A percentile compares a stretch with the other conserved stretches of the same genome.
phyloP scores from a whole-genome alignment of 1,140 invertebrate genomes.

The Batillaria attramentaria region DNA sequence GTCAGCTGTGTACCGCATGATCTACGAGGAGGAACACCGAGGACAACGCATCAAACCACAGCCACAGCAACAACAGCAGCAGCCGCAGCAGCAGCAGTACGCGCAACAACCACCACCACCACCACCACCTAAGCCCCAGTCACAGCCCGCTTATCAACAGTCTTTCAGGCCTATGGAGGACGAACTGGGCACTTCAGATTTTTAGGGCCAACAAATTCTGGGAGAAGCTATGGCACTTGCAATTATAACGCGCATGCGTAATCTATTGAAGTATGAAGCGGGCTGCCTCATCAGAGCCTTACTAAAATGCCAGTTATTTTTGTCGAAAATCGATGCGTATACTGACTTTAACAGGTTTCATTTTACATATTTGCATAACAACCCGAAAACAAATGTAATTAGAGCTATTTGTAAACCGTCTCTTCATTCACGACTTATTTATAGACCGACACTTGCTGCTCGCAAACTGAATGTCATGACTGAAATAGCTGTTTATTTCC shows the following conservation, averaged over 20 bases:
- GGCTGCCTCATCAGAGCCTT: too few relatives aligned
- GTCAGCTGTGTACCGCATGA: conserved; percentile 54
- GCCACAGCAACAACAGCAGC: conserved; percentile 26
- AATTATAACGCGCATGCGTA: conserved; percentile 1
- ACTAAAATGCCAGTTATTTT: too few relatives aligned
- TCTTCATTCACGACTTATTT: too few relatives aligned
- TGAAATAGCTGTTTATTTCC: too few relatives aligned
- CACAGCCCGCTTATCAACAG: conserved; percentile 39
- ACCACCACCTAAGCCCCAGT: conserved; percentile 33
- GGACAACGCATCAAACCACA: conserved; percentile 20
- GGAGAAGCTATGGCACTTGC: neutral
- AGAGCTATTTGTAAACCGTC: too few relatives aligned
- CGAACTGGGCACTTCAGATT: conserved; percentile 50
- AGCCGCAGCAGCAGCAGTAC: conserved; percentile 31
- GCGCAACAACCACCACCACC: conserved; percentile 35
- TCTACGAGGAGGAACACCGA: conserved; percentile 44
- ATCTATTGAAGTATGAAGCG: too few relatives aligned
- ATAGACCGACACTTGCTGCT: too few relatives aligned
- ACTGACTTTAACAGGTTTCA: too few relatives aligned
- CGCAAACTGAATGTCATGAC: too few relatives aligned
- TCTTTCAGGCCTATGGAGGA: conserved; percentile 40
- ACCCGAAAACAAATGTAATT: too few relatives aligned
- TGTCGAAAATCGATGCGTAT: too few relatives aligned
- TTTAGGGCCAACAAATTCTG: conserved; percentile 30
- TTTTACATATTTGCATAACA: too few relatives aligned